phyloP scores from a whole-genome alignment of 2,113 vertebrate genomes.

The Hiodon tergisus region DNA sequence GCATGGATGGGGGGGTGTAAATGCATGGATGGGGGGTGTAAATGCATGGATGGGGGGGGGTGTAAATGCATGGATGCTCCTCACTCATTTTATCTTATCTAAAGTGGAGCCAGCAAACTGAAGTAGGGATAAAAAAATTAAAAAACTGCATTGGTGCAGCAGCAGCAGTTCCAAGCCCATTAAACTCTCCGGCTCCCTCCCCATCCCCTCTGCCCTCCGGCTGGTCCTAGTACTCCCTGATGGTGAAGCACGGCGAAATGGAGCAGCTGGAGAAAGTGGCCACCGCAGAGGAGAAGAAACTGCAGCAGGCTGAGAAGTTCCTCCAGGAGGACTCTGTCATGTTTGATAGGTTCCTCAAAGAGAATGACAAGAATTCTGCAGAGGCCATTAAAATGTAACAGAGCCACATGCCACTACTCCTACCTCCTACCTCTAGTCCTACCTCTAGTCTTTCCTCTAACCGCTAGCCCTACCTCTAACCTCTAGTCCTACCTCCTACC shows the following conservation, averaged over 20 bases:
- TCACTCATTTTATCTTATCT: neutral
- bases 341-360: conserved; percentile 77
- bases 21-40: no score
- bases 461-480: no score
- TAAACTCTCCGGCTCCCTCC: neutral
- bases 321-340: conserved; percentile 64
- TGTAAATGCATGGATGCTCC: no score
- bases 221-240: conserved; percentile 65
- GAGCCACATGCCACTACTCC: no score
- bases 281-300: conserved; percentile 58
- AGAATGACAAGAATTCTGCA: conserved; percentile 70
- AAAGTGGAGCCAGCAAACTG: neutral
- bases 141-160: neutral
- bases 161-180: neutral
- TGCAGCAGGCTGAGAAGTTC: conserved; percentile 61
- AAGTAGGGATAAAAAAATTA: no score
- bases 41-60: no score
- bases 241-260: conserved; percentile 71
- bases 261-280: conserved; percentile 64
- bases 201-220: neutral
- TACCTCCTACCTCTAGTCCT: no score
- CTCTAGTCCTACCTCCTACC: no score
- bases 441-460: no score
- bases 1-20: no score
- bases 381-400: conserved; percentile 73